These are phyloP conservation scores for Heliconius congener DNA, from an alignment of 1,140 invertebrate genomes.

Conservation along the genomic window DNA sequence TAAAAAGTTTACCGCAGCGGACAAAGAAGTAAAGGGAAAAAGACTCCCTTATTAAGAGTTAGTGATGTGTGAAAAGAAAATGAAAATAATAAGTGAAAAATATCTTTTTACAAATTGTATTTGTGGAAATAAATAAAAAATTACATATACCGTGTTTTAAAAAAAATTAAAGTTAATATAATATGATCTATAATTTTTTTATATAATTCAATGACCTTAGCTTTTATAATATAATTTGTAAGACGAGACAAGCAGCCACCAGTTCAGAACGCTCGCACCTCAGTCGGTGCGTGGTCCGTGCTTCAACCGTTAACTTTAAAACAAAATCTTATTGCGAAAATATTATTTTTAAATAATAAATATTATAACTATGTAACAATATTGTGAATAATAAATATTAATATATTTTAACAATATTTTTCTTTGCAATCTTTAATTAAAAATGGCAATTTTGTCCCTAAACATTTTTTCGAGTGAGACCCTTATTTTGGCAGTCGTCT, in stretches of 20 bases:
- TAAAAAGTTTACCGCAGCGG: too few relatives aligned
- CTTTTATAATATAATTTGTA: slow-evolving; percentile 17
- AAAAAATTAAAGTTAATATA: neutral
- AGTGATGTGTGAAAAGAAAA: too few relatives aligned
- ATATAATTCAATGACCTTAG: slow-evolving; percentile 39
- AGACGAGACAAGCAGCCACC: neutral
- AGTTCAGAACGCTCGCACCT: neutral
- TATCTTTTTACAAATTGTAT: too few relatives aligned
- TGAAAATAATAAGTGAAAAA: too few relatives aligned
- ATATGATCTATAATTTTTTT: slow-evolving; percentile 15
- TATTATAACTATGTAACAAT: neutral
- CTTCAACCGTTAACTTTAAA: neutral
- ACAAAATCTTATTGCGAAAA: neutral
- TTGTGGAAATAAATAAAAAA: too few relatives aligned
- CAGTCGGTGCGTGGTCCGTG: slow-evolving; percentile 11
- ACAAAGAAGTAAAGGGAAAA: too few relatives aligned
- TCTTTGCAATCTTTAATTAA: neutral
- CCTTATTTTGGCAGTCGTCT: slow-evolving; percentile 33
- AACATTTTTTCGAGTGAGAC: slow-evolving; percentile 44
- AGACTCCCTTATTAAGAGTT: too few relatives aligned
- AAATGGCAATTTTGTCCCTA: slow-evolving; percentile 40
- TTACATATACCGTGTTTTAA: neutral
- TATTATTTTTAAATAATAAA: neutral
- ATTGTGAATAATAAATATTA: neutral
- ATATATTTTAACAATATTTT: neutral